Conservation (phyloP, 2,888 invertebrate genomes). For the Ptilodon capucinus region DNA sequence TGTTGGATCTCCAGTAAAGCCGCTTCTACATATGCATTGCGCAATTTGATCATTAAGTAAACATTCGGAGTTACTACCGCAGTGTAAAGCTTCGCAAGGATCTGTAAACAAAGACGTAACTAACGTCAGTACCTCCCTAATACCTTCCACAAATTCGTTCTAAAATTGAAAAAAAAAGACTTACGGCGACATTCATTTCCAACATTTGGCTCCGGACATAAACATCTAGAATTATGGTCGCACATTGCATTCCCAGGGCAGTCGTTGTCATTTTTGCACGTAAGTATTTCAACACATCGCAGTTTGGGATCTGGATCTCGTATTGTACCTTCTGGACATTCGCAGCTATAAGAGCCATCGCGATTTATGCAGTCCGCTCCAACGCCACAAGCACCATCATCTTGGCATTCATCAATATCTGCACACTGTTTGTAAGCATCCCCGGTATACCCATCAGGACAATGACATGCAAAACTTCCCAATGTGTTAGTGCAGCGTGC, state of each 20-base stretch:
- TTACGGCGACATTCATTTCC: slow-evolving; percentile 96
- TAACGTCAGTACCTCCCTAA: background rate
- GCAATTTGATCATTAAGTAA: slow-evolving; percentile 92
- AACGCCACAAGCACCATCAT: slow-evolving; percentile 87
- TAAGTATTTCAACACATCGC: slow-evolving; percentile 91
- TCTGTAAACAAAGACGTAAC: slow-evolving; percentile 79
- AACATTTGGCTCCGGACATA: slow-evolving; percentile 95
- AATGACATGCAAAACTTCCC: slow-evolving; percentile 91
- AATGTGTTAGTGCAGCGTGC: slow-evolving; percentile 91
- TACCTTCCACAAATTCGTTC: no score
- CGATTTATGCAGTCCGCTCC: slow-evolving; percentile 91
- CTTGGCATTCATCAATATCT: slow-evolving; percentile 92
- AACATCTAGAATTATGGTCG: slow-evolving; percentile 88
- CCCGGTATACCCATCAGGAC: slow-evolving; percentile 92
- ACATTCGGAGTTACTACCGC: slow-evolving; percentile 94
- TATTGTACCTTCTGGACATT: slow-evolving; percentile 91
- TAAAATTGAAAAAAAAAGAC: no score
- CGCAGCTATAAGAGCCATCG: slow-evolving; percentile 89
- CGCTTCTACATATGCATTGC: slow-evolving; percentile 91
- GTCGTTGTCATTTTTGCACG: slow-evolving; percentile 88
- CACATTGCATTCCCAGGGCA: slow-evolving; percentile 96
- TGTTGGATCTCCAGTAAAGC: slow-evolving; percentile 88
- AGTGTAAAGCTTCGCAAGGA: slow-evolving; percentile 93
- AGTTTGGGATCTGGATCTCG: slow-evolving; percentile 92
- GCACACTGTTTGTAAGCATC: slow-evolving; percentile 91